Conservation (phyloP, 2,888 invertebrate genomes). For the Steromphala cineraria region DNA sequence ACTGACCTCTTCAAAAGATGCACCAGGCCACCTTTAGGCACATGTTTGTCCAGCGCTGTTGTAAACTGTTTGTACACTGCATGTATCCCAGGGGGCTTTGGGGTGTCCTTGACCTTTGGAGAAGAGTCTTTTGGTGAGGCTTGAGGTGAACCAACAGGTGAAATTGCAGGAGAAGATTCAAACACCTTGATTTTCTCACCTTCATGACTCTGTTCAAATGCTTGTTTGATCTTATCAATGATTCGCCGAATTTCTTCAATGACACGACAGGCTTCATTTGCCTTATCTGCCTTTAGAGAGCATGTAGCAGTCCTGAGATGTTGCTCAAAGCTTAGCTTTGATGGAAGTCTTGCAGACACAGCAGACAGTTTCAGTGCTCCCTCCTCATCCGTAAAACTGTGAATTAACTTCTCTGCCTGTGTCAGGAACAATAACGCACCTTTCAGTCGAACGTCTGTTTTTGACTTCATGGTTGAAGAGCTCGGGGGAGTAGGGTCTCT, state of each 20-base stretch:
- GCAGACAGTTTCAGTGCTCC: neutral
- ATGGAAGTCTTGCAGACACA: constrained; percentile 19
- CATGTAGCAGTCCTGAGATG: constrained; percentile 48
- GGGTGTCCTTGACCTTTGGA: neutral
- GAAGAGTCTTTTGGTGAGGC: constrained; percentile 28
- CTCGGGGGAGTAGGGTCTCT: neutral
- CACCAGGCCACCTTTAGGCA: constrained; percentile 59
- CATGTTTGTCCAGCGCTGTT: constrained; percentile 52
- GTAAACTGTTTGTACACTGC: constrained; percentile 63
- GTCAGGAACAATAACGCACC: constrained; percentile 42
- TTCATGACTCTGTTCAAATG: neutral
- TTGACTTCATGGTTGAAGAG: neutral
- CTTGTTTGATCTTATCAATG: constrained; percentile 41
- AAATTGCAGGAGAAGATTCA: neutral
- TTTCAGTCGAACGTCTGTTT: constrained; percentile 29
- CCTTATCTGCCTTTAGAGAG: constrained; percentile 44
- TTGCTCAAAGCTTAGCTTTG: constrained; percentile 50
- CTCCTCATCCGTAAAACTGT: constrained; percentile 11
- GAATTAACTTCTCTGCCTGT: constrained; percentile 38
- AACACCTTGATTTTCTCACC: too few species aligned
- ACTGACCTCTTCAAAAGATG: constrained; percentile 51
- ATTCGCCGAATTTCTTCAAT: constrained; percentile 42
- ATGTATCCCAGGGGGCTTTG: constrained; percentile 53
- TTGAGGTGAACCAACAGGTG: neutral
- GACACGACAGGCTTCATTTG: constrained; percentile 39